These are phyloP conservation scores for Notiomystis cincta DNA, from an alignment of 2,113 vertebrate genomes.

Conservation along the genomic window DNA sequence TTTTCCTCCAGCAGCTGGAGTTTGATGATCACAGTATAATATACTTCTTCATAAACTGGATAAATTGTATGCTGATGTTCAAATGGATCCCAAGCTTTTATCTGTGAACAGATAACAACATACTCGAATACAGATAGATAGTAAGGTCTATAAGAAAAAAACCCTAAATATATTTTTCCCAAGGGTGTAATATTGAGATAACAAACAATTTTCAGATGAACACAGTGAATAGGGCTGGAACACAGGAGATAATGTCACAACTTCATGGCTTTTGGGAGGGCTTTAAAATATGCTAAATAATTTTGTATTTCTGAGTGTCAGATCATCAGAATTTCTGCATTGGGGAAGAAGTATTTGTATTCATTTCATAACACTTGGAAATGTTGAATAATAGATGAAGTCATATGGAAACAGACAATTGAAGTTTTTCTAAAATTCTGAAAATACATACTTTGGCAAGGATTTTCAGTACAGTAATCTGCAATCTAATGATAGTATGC, in stretches of 20 bases:
- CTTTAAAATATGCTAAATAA: not conserved
- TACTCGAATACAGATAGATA: not conserved
- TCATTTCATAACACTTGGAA: not conserved
- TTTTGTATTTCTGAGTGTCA: not conserved
- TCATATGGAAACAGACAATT: not conserved
- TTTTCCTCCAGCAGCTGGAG: slow-evolving; percentile 59
- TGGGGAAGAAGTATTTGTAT: not conserved
- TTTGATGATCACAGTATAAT: slow-evolving; percentile 30
- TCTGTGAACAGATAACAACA: not conserved
- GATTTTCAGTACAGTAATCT: not conserved
- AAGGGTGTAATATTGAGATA: not conserved
- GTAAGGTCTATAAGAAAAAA: not conserved
- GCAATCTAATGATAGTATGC: not conserved
- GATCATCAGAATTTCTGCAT: not conserved
- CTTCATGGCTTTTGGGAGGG: not conserved
- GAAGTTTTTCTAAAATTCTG: not conserved
- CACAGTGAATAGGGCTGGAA: not conserved
- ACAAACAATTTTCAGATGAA: not conserved
- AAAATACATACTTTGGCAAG: not conserved
- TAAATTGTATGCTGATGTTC: slow-evolving; percentile 51
- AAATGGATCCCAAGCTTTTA: slow-evolving; percentile 68
- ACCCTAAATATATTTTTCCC: not conserved
- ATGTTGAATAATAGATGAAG: not conserved
- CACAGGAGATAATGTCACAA: not conserved
- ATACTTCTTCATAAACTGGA: slow-evolving; percentile 49